Evolutionary conservation across 2,888 invertebrate genomes (phyloP).

Genomic region (Nineta flava): DNA sequence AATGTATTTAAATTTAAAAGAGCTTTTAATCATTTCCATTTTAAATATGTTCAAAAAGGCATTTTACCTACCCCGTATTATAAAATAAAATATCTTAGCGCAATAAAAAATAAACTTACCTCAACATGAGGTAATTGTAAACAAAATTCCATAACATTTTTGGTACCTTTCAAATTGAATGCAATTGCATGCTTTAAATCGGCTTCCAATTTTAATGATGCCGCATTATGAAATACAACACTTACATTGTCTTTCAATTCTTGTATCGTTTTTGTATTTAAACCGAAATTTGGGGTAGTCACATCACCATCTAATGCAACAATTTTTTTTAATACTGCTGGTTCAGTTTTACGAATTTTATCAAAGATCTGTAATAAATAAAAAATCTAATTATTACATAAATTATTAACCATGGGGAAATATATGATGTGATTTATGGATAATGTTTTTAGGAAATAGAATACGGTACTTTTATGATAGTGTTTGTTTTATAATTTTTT

Average conservation of each 20-base stretch:
- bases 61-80: too few species aligned
- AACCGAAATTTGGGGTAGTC: constrained; percentile 22
- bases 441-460: too few species aligned
- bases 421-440: too few species aligned
- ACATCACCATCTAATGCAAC: constrained; percentile 33
- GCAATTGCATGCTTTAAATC: constrained; percentile 38
- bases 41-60: too few species aligned
- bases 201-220: constrained; percentile 46
- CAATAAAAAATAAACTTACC: constrained; percentile 9
- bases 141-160: constrained; percentile 29
- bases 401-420: not conserved
- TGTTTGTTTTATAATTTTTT: too few species aligned
- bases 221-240: constrained; percentile 48
- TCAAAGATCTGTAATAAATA: constrained; percentile 24
- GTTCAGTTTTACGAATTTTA: constrained; percentile 33
- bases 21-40: too few species aligned
- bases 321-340: constrained; percentile 44
- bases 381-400: too few species aligned
- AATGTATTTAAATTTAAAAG: too few species aligned
- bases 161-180: constrained; percentile 41
- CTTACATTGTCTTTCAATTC: constrained; percentile 30
- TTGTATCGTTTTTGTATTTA: constrained; percentile 24
- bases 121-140: constrained; percentile 12
- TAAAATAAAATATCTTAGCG: too few species aligned
- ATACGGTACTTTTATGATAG: too few species aligned